These are phyloP conservation scores for Exocentrus adspersus DNA, from an alignment of 2,888 invertebrate genomes.

Conservation along the genomic window DNA sequence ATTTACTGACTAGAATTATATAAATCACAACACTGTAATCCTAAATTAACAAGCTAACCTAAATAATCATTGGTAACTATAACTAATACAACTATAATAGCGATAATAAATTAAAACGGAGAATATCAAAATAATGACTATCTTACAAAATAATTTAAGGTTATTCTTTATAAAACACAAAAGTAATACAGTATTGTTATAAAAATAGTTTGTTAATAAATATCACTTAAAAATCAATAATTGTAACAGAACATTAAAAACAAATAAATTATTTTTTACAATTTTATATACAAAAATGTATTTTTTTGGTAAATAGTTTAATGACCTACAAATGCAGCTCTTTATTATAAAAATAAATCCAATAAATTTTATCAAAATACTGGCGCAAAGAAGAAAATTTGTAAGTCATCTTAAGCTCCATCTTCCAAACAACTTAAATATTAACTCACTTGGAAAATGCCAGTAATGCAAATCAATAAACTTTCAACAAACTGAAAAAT, in stretches of 20 bases:
- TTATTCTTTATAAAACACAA: conserved; percentile 27
- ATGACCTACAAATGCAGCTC: conserved; percentile 19
- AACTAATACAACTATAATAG: conserved; percentile 44
- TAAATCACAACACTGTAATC: conserved; percentile 56
- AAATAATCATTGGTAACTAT: conserved; percentile 51
- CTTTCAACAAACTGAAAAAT: conserved; percentile 39
- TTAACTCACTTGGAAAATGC: conserved; percentile 46
- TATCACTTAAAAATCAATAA: conserved; percentile 38
- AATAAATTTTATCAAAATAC: conserved; percentile 33
- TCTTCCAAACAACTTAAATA: conserved; percentile 47
- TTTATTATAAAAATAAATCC: conserved; percentile 22
- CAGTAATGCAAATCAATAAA: conserved; percentile 24
- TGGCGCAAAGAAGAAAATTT: conserved; percentile 38
- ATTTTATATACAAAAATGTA: conserved; percentile 34
- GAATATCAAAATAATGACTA: conserved; percentile 44
- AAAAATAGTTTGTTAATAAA: conserved; percentile 35
- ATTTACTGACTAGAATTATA: conserved; percentile 61
- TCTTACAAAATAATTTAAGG: conserved; percentile 36
- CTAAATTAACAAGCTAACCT: conserved; percentile 45
- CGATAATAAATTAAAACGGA: conserved; percentile 43
- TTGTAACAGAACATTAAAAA: conserved; percentile 23
- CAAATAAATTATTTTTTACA: conserved; percentile 28
- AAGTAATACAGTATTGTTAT: conserved; percentile 26
- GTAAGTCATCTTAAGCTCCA: conserved; percentile 33
- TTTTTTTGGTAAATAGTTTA: conserved; percentile 40